Conservation (phyloP, 2,888 invertebrate species). For the Rugalucina vietnamica region DNA sequence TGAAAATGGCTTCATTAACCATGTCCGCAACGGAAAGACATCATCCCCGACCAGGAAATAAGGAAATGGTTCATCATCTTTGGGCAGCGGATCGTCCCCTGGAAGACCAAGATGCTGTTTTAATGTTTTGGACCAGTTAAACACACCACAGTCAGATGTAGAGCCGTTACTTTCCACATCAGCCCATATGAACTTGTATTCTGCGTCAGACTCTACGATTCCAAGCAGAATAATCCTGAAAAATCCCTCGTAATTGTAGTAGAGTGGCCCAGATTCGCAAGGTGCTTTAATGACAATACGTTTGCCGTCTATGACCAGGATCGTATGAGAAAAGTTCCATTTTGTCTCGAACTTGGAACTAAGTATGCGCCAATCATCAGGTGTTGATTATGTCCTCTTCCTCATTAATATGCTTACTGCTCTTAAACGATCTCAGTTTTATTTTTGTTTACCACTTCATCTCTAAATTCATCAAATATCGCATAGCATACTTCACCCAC, state of each 20-base stretch:
- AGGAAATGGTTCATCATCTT: background rate
- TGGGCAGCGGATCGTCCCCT: background rate
- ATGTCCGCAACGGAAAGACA: background rate
- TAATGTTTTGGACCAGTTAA: background rate
- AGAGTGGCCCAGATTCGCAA: background rate
- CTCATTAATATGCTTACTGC: too few species aligned
- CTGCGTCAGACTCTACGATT: slow-evolving; percentile 26
- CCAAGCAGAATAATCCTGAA: slow-evolving; percentile 24
- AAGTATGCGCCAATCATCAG: background rate
- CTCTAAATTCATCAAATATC: background rate
- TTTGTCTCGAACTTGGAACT: background rate
- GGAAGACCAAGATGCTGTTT: background rate
- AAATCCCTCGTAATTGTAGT: slow-evolving; percentile 30
- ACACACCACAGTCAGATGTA: slow-evolving; percentile 10
- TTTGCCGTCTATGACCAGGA: background rate
- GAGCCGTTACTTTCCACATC: slow-evolving; percentile 3
- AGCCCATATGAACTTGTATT: slow-evolving; percentile 26
- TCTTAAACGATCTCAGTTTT: too few species aligned
- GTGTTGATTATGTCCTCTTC: background rate
- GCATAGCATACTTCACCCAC: background rate
- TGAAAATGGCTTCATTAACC: background rate
- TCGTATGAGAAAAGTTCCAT: background rate
- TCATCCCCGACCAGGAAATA: background rate
- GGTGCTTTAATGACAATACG: slow-evolving; percentile 4
- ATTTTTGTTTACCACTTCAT: background rate